Evolutionary conservation across 1,140 invertebrate genomes (phyloP).

Genomic region (Lordiphosa mommai): DNA sequence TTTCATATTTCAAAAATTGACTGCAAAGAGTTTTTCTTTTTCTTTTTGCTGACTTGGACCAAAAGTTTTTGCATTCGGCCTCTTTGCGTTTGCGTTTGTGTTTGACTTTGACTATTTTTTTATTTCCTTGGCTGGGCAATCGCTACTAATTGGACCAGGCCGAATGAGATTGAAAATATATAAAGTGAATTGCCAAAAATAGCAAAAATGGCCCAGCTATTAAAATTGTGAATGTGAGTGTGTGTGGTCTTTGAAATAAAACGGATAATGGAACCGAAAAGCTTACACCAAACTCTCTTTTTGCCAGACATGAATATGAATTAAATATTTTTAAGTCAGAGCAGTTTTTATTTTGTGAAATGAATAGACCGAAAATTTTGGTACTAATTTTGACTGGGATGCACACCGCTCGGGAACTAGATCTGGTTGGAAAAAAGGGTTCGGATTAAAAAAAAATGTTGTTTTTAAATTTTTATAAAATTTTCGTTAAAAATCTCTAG

Average conservation of each 20-base stretch:
- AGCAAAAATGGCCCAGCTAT: constrained; percentile 1
- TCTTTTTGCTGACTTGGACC: neutral
- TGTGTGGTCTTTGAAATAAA: too few relatives aligned
- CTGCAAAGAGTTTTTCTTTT: constrained; percentile 27
- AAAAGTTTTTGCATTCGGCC: neutral
- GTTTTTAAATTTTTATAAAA: too few relatives aligned
- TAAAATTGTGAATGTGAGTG: neutral
- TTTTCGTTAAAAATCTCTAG: too few relatives aligned
- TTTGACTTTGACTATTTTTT: constrained; percentile 13
- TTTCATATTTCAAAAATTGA: constrained; percentile 52
- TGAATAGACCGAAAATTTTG: neutral
- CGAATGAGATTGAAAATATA: constrained; percentile 1
- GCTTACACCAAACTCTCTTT: too few relatives aligned
- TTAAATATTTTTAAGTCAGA: too few relatives aligned
- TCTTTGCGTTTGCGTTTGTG: constrained; percentile 1
- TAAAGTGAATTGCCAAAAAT: constrained; percentile 13
- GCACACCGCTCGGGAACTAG: too few relatives aligned
- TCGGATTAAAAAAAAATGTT: too few relatives aligned
- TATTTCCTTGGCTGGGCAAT: constrained; percentile 2
- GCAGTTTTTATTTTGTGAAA: too few relatives aligned
- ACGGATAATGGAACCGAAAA: too few relatives aligned
- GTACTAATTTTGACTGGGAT: too few relatives aligned
- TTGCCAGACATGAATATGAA: too few relatives aligned
- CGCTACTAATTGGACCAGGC: constrained; percentile 17
- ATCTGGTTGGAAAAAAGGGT: too few relatives aligned